Base-by-base conservation (phyloP, 2,797 vertebrate genomes). In the Phylloscopus collybita region DNA sequence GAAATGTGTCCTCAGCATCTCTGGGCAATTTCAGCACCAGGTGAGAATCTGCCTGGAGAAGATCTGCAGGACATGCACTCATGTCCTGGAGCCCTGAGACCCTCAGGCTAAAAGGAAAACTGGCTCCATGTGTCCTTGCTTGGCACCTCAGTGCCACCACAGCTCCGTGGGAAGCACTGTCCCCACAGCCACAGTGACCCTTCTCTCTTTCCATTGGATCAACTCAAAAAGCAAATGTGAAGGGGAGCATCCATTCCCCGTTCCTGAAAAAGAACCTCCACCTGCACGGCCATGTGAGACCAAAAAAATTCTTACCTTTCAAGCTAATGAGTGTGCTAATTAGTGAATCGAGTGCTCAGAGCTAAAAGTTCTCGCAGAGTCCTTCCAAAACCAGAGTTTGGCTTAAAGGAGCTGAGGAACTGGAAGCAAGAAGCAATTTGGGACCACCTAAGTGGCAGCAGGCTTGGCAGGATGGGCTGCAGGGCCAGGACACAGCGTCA, bases 381-480 rank as follows among this genome's bases (percentile, higher is more conserved):
- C n/a, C 49, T 91, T 51, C 42, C 49, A 82, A 87, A 80, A 1
- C 23, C 26, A 2, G 3, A 23, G n/a, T 36, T 91, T 96, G 76
- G 45, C 18, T 66, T 56, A 20, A 71, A 85, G 61, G 23, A 50
- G 49, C 34, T 53, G 66, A 82, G n/a, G 27, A 91, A 54, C 7
- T 38, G 67, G 50, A 47, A 88, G 56, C 20, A 80, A 88, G 42
- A 45, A 38, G 32, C 1, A 20, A 56, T 71, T 59, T 40, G 56
- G 59, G 94, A 84, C 72, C 95, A 94, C 88, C 91, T 54, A 54
- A 40, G 50, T 13, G 19, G 75, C 47, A 70, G 78, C 30, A 57
- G 61, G 26, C 5, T 81, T 4, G 17, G 75, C 23, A 26, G 80
- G 80, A 45, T 40, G 83, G 78, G 51, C 57, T 66, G 73, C 32